phyloP scores from a whole-genome alignment of 1,140 invertebrate species.

The Orius laevigatus region DNA sequence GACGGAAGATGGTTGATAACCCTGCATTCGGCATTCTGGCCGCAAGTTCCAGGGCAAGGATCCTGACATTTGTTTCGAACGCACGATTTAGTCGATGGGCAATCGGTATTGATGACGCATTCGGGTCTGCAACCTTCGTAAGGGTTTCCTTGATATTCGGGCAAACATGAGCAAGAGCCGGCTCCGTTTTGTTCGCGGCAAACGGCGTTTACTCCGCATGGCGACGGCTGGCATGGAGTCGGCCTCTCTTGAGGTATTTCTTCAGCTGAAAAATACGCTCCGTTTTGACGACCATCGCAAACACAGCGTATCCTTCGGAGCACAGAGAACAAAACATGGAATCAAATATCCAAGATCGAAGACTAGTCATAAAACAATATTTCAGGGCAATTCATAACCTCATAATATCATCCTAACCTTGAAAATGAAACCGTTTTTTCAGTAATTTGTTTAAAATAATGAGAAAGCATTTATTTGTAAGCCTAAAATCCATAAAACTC shows the following conservation, averaged over 20 bases:
- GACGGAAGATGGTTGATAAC: constrained; percentile 57
- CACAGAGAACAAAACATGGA: too few species aligned
- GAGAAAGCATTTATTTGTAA: too few species aligned
- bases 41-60: constrained; percentile 61
- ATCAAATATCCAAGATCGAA: too few species aligned
- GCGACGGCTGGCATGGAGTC: constrained; percentile 53
- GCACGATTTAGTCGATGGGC: constrained; percentile 51
- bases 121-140: constrained; percentile 56
- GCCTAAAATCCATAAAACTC: too few species aligned
- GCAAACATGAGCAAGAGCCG: constrained; percentile 50
- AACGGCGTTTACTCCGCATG: constrained; percentile 56
- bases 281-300: not conserved
- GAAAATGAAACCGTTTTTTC: too few species aligned
- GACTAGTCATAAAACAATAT: too few species aligned
- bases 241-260: constrained; percentile 24
- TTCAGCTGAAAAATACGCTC: constrained; percentile 17
- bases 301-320: too few species aligned
- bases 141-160: constrained; percentile 56
- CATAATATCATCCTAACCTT: too few species aligned
- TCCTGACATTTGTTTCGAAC: constrained; percentile 55
- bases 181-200: constrained; percentile 46
- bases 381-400: too few species aligned
- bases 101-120: constrained; percentile 55
- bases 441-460: too few species aligned
- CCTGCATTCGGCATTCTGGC: constrained; percentile 51